Base-by-base conservation (phyloP, 2,888 invertebrate species). In the Unio pictorum region DNA sequence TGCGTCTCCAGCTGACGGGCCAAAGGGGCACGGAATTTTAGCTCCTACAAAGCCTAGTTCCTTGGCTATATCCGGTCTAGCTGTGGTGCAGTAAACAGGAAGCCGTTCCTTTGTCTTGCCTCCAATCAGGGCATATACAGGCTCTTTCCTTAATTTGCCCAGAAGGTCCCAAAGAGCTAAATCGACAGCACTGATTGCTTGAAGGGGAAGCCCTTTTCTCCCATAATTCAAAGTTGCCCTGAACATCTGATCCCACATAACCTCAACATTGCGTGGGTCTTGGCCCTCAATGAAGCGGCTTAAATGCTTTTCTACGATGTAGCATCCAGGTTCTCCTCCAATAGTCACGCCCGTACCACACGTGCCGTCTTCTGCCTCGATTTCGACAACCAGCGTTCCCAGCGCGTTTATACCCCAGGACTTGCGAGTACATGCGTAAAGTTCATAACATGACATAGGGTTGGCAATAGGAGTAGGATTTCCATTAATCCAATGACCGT, bases 321-420 rank as follows among this genome's bases (percentile, higher is more conserved):
- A 87, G 68, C 87, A 88, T 30, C 81, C 88, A 4, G 88, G 87
- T 69, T 84, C 85, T 20, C 87, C 88, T 6, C 87, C 88, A 45
- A 87, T 86, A 1, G 87, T 85, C 23, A 86, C 83, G 7, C 88
- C 88, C n/a, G 85, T 84, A 15, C 88, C 88, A 20, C 77, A 80
- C 4, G 84, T 83, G 0, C 88, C 88, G 66, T 86, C 85, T 8
- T 85, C 86, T 7, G 87, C 84, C 68, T 88, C 88, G 54, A 88
- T 84, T 73, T 88, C 88, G 7, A 87, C 88, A 54, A 87, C 83
- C 61, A 88, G 73, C 0, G 86, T 76, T 0, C 88, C 88, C 6
- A 88, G 72, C 17, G 86, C 87, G 73, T 88, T 88, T 71, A 88
- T 88, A 8, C 88, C 88, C 88, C 88, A 88, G 5, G 86, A 86